Conservation (phyloP, 53 echinoderm and acorn worm species). For the Henricia sp. region DNA sequence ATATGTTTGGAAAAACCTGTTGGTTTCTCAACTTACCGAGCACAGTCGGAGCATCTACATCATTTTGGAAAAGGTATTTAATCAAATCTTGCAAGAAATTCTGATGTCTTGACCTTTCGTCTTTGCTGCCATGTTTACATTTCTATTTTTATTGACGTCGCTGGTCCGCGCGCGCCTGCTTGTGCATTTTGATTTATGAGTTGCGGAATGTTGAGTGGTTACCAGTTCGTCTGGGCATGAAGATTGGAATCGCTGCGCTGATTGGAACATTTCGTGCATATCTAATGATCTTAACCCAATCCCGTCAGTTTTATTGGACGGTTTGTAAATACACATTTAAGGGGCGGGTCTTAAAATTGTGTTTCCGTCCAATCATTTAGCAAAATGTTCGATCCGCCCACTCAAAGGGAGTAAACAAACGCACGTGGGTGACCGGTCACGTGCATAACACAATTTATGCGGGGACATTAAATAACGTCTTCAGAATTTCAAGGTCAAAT, state of each 20-base stretch:
- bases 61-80: background rate
- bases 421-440: background rate
- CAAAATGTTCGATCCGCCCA: background rate
- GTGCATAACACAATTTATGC: too few relatives aligned
- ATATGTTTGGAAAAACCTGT: too few relatives aligned
- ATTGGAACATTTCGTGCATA: too few relatives aligned
- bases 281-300: too few relatives aligned
- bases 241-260: too few relatives aligned
- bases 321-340: background rate
- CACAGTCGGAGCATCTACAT: background rate
- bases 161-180: constrained; percentile 28
- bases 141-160: constrained; percentile 2
- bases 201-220: background rate
- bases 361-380: background rate
- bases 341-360: background rate
- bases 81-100: background rate
- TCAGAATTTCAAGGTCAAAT: too few relatives aligned
- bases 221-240: constrained; percentile 42
- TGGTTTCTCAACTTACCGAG: constrained; percentile 8
- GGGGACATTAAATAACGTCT: too few relatives aligned
- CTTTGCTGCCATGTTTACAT: constrained; percentile 27
- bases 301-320: constrained; percentile 11
- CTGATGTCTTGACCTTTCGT: background rate
- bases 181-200: background rate
- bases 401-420: background rate